Base-by-base conservation (phyloP, 2,888 invertebrate species). In the Microctonus hyperodae region DNA sequence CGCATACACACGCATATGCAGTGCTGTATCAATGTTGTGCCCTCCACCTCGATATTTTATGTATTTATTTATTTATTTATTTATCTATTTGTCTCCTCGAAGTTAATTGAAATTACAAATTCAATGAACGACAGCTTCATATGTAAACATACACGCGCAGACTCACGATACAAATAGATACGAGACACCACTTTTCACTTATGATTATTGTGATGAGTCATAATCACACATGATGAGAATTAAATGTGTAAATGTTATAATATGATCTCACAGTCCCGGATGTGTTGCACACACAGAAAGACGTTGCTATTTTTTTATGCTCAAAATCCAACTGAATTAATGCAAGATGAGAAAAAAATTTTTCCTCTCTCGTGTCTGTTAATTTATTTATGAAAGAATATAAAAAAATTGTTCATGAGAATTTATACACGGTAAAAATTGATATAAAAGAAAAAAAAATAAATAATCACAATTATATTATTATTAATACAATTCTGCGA, bases 21-120 rank as follows among this genome's bases (percentile, higher is more conserved):
- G 50, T 61, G 51, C 61, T 44, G 61, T 61, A 61, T 61, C 61
- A 61, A 51, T 33, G 4, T 1, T 20, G 13, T 28, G 48, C 35
- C 25, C 37, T 5, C 20, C 16, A 23, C 22, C 13, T 6, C 28
- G 16, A 31, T 28, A n/a, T n/a, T 20, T 16, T 33, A 35, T 33
- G 11, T 60, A n/a, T 25, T 16, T 44, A 5, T 2, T 37, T n/a
- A 44, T n/a, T 9, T 16, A 23, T 22, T 16, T 50, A 13, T 31
- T 50, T 5, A 6, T 50, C 61, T 50, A 13, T 22, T 31, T 11
- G 1, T 50, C 58, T 57, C 56, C 50, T 50, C 55, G 50, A 55
- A 64, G 44, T 44, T 63, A 44, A 44, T 44, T 44, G n/a, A 16
- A 44, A 44, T 44, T 4, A 44, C 16, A 44, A 44, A 44, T 44